These are phyloP conservation scores for Melanerpes aurifrons DNA, from an alignment of 2,113 vertebrate species.

Conservation along the genomic window DNA sequence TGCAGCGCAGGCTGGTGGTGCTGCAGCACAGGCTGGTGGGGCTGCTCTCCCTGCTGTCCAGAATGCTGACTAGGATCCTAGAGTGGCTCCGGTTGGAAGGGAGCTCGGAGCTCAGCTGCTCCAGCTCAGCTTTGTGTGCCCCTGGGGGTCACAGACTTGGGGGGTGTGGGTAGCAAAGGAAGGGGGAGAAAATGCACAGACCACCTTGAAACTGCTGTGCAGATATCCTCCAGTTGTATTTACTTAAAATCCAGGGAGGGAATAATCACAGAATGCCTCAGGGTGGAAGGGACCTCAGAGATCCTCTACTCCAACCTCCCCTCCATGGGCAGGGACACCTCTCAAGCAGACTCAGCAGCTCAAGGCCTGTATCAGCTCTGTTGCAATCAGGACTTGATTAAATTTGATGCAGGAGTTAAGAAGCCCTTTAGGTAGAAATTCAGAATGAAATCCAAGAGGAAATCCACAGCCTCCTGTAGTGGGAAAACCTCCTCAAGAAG, in stretches of 20 bases:
- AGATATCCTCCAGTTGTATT: not conserved
- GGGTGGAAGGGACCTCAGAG: no score
- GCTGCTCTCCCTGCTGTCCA: fast-evolving
- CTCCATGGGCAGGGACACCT: no score
- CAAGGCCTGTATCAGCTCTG: not conserved
- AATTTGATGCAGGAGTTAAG: not conserved
- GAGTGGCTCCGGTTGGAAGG: no score
- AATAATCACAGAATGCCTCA: no score
- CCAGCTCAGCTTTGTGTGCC: fast-evolving
- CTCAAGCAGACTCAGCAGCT: not conserved
- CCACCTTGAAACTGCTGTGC: no score
- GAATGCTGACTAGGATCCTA: fast-evolving
- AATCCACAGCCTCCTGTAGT: not conserved
- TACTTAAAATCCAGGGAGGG: not conserved
- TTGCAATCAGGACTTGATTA: not conserved
- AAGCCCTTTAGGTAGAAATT: not conserved
- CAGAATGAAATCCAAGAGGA: not conserved
- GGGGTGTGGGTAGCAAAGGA: not conserved
- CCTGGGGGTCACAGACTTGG: fast-evolving
- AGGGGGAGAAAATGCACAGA: not conserved
- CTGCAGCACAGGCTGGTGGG: fast-evolving
- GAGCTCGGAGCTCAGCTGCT: no score
- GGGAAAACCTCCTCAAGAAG: not conserved
- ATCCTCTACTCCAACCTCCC: no score
- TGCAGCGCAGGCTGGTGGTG: no score